phyloP scores from a whole-genome alignment of 2,797 vertebrate species.

The Nyctibius grandis region DNA sequence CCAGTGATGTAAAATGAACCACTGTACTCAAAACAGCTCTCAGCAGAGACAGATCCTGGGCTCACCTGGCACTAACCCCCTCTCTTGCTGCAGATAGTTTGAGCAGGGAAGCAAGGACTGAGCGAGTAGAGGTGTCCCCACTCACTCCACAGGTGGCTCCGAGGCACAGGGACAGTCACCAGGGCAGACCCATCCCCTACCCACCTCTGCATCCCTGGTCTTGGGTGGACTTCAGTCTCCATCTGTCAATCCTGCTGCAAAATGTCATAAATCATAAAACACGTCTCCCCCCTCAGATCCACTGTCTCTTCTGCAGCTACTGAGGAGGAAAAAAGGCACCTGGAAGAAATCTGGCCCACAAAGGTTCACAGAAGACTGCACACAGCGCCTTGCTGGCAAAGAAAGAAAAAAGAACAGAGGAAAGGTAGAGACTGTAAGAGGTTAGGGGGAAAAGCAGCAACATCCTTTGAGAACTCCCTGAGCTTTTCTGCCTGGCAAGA shows the following conservation, averaged over 20 bases:
- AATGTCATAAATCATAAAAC: constrained; percentile 60
- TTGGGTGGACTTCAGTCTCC: not conserved
- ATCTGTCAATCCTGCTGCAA: not conserved
- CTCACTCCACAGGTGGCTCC: not conserved
- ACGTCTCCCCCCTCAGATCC: constrained; percentile 25
- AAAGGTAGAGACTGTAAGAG: constrained; percentile 18
- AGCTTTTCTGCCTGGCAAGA: constrained; percentile 33
- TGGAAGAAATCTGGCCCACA: constrained; percentile 52
- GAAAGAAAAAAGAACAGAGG: constrained; percentile 52
- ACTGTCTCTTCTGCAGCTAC: constrained; percentile 36
- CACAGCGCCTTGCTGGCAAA: constrained; percentile 33
- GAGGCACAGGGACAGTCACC: not conserved
- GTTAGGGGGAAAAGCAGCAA: constrained; percentile 41
- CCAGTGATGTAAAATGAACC: not conserved
- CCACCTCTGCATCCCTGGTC: not conserved
- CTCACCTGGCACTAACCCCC: not conserved
- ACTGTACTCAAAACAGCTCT: not conserved
- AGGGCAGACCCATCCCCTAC: not conserved
- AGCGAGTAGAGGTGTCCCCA: not conserved
- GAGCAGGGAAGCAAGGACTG: not conserved
- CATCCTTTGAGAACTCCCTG: constrained; percentile 52
- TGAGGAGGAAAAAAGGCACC: constrained; percentile 60
- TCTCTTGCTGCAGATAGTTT: not conserved
- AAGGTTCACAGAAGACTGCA: constrained; percentile 68
- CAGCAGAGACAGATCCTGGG: not conserved